Evolutionary conservation across 2,888 invertebrate genomes (phyloP).

Genomic region (Caenorhabditis sp.): DNA sequence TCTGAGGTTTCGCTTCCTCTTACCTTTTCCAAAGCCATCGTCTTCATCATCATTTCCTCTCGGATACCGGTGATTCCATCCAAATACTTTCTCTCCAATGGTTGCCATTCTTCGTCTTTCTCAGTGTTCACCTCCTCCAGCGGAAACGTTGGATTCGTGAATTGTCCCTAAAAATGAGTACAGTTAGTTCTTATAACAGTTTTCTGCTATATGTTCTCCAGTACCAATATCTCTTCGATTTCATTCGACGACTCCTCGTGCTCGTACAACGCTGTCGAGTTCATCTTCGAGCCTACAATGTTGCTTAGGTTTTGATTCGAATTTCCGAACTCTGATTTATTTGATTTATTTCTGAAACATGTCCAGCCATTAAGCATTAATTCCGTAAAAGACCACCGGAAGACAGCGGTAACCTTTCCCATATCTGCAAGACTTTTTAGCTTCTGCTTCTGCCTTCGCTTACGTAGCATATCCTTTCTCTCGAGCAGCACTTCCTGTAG

Average conservation of each 20-base stretch:
- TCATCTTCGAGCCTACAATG: conserved; percentile 34
- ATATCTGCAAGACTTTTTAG: conserved; percentile 19
- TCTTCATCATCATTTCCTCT: conserved; percentile 36
- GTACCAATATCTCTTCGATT: conserved; percentile 54
- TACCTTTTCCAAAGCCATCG: conserved; percentile 38
- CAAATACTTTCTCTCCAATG: conserved; percentile 47
- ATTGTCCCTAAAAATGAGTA: conserved; percentile 25
- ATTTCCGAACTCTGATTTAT: conserved; percentile 4
- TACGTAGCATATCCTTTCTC: conserved; percentile 61
- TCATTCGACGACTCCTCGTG: conserved; percentile 43
- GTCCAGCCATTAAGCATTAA: conserved; percentile 18
- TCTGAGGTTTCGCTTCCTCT: conserved; percentile 2
- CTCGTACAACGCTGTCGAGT: conserved; percentile 21
- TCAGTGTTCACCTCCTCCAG: conserved; percentile 43
- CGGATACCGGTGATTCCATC: conserved; percentile 44
- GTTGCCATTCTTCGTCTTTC: conserved; percentile 58
- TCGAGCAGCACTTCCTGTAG: conserved; percentile 56
- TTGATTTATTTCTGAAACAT: neutral
- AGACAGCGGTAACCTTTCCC: conserved; percentile 17
- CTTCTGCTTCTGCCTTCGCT: conserved; percentile 24
- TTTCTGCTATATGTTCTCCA: neutral
- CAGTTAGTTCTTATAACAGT: neutral
- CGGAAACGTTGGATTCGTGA: conserved; percentile 50
- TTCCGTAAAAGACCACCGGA: conserved; percentile 45
- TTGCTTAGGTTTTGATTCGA: neutral